Base-by-base conservation (phyloP, 1,140 invertebrate genomes). In the Philopotamus ludificatus region DNA sequence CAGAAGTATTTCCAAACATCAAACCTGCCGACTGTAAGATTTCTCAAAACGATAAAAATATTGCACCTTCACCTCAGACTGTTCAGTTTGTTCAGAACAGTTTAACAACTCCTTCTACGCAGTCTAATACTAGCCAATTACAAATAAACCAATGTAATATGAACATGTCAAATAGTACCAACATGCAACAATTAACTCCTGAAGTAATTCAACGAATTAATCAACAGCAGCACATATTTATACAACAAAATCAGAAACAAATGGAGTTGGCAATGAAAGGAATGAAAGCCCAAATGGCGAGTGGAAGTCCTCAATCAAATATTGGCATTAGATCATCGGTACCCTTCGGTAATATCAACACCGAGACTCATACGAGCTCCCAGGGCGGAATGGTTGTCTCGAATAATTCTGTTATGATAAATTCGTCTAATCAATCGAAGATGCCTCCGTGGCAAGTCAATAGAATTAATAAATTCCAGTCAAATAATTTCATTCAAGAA, bases 391-490 rank as follows among this genome's bases (percentile, higher is more conserved):
- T 81, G 51, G 74, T 81, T 23, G 77, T 80, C 66, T 77, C 79
- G 61, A 79, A 78, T 70, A 78, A 79, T 16, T 71, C 78, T 3
- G 74, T 79, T 20, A 73, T 80, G 3, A 79, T 80, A 73, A n/a
- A n/a, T n/a, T 75, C 76, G 1, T 76, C 77, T 71, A 77, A 76
- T 7, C 60, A 78, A 75, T 75, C 78, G 69, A 82, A 83, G 74
- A 81, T 83, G 20, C 83, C 84, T n/a, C 84, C 84, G 1, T 87
- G 85, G 86, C 84, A 86, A 68, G 82, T 87, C 28, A 80, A 77
- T 71, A 82, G 81, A 61, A 75, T 78, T 70, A 74, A 73, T 61
- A 72, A 76, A 55, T 67, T 74, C 28, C 75, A 77, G 72, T 76
- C 79, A 15, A 47, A 42, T 42, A 63, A 67, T 58, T 45, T 41